These are phyloP conservation scores for Eulemur rubriventer DNA, from an alignment of 2,797 vertebrate species.

Conservation along the genomic window DNA sequence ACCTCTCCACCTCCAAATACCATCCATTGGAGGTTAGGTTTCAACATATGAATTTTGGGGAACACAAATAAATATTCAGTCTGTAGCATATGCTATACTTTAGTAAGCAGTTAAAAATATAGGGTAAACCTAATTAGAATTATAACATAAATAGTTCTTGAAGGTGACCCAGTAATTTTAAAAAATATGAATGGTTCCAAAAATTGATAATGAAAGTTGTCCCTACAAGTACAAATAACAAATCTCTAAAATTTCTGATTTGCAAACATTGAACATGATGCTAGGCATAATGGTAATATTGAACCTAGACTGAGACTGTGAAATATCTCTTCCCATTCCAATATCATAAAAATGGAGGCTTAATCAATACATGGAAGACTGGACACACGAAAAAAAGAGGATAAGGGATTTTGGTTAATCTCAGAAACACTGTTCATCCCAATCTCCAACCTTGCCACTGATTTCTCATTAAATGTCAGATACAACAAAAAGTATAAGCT, in stretches of 20 bases:
- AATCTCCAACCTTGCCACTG: not conserved
- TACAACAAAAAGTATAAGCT: not conserved
- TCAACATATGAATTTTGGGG: not conserved
- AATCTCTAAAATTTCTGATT: not conserved
- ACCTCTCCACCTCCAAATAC: not conserved
- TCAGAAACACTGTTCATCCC: not conserved
- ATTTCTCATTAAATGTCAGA: not conserved
- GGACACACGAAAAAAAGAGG: accelerated
- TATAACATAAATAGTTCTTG: not conserved
- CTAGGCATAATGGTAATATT: accelerated
- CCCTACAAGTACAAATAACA: not conserved
- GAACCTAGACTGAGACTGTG: accelerated
- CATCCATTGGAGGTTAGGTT: too few relatives aligned
- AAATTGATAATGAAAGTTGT: not conserved
- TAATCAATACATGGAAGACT: not conserved
- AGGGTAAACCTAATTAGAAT: not conserved
- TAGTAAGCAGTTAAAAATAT: not conserved
- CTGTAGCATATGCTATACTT: not conserved
- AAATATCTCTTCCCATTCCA: not conserved
- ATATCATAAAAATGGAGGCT: not conserved
- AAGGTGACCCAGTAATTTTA: not conserved
- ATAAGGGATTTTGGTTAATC: not conserved
- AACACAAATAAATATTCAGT: not conserved
- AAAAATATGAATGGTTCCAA: not conserved
- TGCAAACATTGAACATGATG: not conserved